Base-by-base conservation (phyloP, 2,113 vertebrate genomes). In the Vidua chalybeata region DNA sequence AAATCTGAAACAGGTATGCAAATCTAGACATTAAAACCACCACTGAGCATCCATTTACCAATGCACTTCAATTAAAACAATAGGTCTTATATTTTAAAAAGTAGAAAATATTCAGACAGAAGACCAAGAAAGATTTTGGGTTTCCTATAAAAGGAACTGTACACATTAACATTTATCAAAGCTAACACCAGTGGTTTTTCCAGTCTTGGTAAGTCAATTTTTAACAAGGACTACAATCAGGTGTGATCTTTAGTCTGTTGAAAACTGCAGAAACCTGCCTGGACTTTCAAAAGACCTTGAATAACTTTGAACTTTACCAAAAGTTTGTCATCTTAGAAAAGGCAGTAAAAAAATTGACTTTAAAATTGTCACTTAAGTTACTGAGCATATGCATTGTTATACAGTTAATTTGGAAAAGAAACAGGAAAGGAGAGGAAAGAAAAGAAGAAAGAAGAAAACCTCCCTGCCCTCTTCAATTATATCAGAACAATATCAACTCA, bases 401-500 rank as follows among this genome's bases (percentile, higher is more conserved):
- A 69, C 18, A 64, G 27, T 55, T 68, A 54, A n/a, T 82, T 58
- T 27, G 31, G n/a, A 78, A 71, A 78, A 56, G 5, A 23, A 51
- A 82, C 11, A 43, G 4, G 12, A 63, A 52, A 41, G 6, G 4
- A 31, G 7, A 62, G 26, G 35, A 7, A 26, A 6, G 43, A 39
- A 14, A 39, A 6, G 28, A 18, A 8, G 3, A 31, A 41, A 26
- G 2, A 13, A 24, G 2, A 45, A 15, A 39, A 58, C 14, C 20
- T 37, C 26, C 7, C 28, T 79, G 21, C 68, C 15, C 19, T 51
- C 30, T 73, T 96, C 22, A 27, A 11, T 46, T 62, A 51, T 22
- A 4, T 28, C 52, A 90, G 31, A 87, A 90, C 35, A 87, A 16
- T 12, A 83, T 84, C 82, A 97, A 99, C 99, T 98, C 99, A 99